These are phyloP conservation scores for Drosophila ironensis DNA, from an alignment of 1,140 invertebrate genomes.

Conservation along the genomic window DNA sequence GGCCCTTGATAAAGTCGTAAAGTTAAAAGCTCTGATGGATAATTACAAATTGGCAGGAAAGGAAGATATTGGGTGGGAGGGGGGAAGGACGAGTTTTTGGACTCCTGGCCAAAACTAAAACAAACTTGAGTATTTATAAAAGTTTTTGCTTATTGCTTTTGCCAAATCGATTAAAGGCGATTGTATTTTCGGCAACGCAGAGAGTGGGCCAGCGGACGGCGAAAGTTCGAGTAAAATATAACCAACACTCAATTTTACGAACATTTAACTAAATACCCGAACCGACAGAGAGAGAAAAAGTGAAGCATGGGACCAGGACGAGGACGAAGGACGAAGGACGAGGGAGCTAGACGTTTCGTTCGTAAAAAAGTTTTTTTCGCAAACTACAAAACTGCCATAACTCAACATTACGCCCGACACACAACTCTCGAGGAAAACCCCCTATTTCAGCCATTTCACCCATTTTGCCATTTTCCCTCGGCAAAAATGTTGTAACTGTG, in stretches of 20 bases:
- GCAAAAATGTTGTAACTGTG: conserved; percentile 57
- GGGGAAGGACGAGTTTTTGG: background rate
- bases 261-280: conserved; percentile 76
- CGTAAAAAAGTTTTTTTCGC: conserved; percentile 67
- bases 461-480: conserved; percentile 33
- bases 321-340: background rate
- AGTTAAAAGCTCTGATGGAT: conserved; percentile 51
- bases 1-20: conserved; percentile 67
- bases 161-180: conserved; percentile 69
- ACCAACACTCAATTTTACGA: conserved; percentile 75
- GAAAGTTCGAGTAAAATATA: conserved; percentile 64
- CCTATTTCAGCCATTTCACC: background rate
- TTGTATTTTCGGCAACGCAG: conserved; percentile 7
- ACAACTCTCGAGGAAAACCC: conserved; percentile 18
- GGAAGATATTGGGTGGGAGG: conserved; percentile 1
- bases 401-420: conserved; percentile 73
- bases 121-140: conserved; percentile 69
- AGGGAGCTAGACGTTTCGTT: conserved; percentile 35
- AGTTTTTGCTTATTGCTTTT: conserved; percentile 71
- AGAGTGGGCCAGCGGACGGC: background rate
- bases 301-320: no score
- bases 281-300: background rate
- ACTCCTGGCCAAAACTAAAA: conserved; percentile 40
- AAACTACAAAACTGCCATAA: conserved; percentile 80
- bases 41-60: conserved; percentile 52